phyloP scores from a whole-genome alignment of 2,797 vertebrate species.

The Oreochromis mossambicus region DNA sequence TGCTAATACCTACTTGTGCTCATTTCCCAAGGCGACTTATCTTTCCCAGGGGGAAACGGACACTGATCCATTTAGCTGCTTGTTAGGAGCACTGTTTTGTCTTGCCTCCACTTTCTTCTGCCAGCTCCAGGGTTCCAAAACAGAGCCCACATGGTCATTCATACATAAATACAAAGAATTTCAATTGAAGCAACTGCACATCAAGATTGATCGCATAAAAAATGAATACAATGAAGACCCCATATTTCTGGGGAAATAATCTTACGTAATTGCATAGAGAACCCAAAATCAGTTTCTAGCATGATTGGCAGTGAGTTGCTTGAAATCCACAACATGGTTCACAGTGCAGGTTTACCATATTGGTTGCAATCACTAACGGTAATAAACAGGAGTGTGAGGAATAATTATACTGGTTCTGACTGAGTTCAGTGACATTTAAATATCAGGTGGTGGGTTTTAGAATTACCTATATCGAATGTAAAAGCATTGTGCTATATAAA shows the following conservation, averaged over 20 bases:
- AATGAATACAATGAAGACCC: rapidly evolving
- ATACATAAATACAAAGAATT: not conserved
- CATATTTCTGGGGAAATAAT: not conserved
- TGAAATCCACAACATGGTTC: not conserved
- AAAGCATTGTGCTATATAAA: not conserved
- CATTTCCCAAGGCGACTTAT: conserved; percentile 49
- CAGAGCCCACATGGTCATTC: not conserved
- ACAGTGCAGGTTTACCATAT: not conserved
- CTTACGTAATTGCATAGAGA: not conserved
- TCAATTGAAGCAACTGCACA: not conserved
- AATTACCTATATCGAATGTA: not conserved
- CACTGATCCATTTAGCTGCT: conserved; percentile 50
- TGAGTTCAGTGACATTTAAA: not conserved
- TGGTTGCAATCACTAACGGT: not conserved
- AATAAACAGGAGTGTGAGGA: not conserved
- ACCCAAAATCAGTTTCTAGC: not conserved
- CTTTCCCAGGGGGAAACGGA: conserved; percentile 26
- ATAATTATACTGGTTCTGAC: not conserved
- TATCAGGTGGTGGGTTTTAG: not conserved
- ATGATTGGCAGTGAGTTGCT: not conserved
- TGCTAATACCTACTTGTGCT: conserved; percentile 66
- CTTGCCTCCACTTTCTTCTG: conserved; percentile 13
- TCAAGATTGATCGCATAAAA: not conserved
- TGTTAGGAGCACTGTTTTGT: conserved; percentile 6
- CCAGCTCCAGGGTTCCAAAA: not conserved